phyloP scores from a whole-genome alignment of 1,140 invertebrate species.

The Lordiphosa collinella region DNA sequence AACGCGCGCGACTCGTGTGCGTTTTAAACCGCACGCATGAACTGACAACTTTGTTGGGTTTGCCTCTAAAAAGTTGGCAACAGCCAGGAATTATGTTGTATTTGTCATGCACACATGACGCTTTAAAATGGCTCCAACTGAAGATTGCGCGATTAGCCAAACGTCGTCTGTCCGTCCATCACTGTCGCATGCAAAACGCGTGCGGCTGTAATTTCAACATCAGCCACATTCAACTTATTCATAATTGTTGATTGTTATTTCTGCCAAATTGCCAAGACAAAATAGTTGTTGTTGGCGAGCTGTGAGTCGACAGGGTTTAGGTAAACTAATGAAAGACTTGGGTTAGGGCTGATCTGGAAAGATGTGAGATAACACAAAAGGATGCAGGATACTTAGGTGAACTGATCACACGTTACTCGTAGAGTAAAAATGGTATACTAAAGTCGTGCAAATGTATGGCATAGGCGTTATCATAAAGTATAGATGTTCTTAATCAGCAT shows the following conservation, averaged over 20 bases:
- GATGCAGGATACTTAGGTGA: too few relatives aligned
- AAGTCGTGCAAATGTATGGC: too few relatives aligned
- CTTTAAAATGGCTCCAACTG: constrained; percentile 25
- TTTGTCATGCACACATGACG: constrained; percentile 37
- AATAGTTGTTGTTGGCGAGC: neutral
- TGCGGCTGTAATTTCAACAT: constrained; percentile 71
- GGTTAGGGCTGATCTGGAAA: too few relatives aligned
- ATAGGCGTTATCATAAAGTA: too few relatives aligned
- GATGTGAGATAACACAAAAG: too few relatives aligned
- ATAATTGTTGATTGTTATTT: constrained; percentile 46
- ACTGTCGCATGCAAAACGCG: constrained; percentile 60
- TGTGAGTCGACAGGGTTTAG: constrained; percentile 13
- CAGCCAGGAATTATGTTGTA: constrained; percentile 27
- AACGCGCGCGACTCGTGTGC: constrained; percentile 37
- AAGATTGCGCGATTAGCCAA: constrained; percentile 66
- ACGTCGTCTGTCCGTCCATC: constrained; percentile 10
- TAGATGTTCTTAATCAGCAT: too few relatives aligned
- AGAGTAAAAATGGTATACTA: too few relatives aligned
- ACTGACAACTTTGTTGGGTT: constrained; percentile 24
- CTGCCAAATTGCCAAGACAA: constrained; percentile 37
- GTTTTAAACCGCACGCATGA: constrained; percentile 49
- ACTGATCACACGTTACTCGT: too few relatives aligned
- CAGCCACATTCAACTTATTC: constrained; percentile 15
- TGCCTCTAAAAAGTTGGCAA: constrained; percentile 27
- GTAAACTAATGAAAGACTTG: neutral